Evolutionary conservation across 2,113 vertebrate species (phyloP).

Genomic region (Hemicordylus capensis): DNA sequence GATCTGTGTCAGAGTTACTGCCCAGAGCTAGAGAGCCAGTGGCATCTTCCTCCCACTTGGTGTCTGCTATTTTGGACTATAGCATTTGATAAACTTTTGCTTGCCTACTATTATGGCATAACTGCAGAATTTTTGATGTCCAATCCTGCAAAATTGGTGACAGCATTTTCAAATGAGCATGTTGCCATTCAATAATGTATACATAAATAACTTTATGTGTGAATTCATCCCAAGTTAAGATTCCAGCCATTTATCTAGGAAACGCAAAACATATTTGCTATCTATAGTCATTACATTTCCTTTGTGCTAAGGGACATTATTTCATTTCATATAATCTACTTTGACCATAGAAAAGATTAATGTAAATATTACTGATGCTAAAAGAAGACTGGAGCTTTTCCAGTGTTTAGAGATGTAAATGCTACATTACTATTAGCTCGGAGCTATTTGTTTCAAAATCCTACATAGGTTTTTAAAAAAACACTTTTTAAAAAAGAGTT

Average conservation of each 20-base stretch:
- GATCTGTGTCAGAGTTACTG: not conserved
- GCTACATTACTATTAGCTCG: conserved; percentile 27
- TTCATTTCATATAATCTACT: conserved; percentile 34
- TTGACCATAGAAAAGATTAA: conserved; percentile 19
- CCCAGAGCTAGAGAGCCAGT: not conserved
- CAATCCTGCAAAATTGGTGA: not conserved
- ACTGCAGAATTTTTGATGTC: not conserved
- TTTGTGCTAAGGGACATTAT: not conserved
- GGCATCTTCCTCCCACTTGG: not conserved
- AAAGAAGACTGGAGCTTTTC: conserved; percentile 11
- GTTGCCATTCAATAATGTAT: not conserved
- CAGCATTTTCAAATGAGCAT: not conserved
- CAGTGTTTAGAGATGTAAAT: conserved; percentile 31
- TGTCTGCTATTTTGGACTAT: not conserved
- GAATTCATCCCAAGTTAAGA: not conserved
- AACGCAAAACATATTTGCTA: not conserved
- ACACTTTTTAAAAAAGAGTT: conserved; percentile 43
- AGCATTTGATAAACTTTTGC: not conserved
- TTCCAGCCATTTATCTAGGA: not conserved
- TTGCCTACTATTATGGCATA: not conserved
- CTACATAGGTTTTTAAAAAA: conserved; percentile 12
- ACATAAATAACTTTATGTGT: not conserved
- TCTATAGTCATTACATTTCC: not conserved
- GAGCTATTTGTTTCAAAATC: conserved; percentile 14
- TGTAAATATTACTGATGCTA: conserved; percentile 23